Percentiles rank a stretch among this genome's conserved stretches.
phyloP scores from a whole-genome alignment of 2,113 vertebrate species.

The Pica pica region DNA sequence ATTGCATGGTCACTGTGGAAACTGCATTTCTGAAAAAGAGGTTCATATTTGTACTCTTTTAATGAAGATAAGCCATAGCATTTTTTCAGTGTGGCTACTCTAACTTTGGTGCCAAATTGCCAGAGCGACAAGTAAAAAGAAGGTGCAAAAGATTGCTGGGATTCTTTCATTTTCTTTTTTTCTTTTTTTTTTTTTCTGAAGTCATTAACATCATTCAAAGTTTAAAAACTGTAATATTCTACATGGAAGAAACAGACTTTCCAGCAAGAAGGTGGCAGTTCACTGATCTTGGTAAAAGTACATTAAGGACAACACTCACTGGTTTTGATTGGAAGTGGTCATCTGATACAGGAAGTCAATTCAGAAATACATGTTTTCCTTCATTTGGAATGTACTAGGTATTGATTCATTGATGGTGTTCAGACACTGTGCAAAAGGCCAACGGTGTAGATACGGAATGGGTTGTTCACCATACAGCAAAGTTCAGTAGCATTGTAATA shows the following conservation, averaged over 20 bases:
- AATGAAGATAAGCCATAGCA: background rate
- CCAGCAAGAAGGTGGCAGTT: background rate
- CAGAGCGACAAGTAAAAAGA: background rate
- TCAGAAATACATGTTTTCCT: background rate
- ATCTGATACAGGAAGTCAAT: background rate
- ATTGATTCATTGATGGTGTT: background rate
- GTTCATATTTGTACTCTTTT: background rate
- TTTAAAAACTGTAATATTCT: background rate
- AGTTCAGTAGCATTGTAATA: background rate
- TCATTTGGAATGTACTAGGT: background rate
- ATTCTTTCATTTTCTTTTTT: background rate
- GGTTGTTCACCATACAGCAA: background rate
- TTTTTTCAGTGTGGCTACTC: background rate
- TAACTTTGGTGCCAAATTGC: background rate
- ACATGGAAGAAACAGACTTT: background rate
- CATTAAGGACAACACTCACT: background rate
- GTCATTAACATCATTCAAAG: background rate
- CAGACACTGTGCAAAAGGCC: background rate
- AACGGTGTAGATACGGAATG: accelerated
- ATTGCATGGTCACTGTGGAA: slow-evolving; percentile 2
- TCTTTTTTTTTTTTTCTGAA: background rate
- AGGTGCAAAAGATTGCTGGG: background rate
- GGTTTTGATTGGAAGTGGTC: background rate
- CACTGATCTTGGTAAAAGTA: background rate
- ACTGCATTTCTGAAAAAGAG: background rate